A percentile compares a stretch with the other conserved stretches of the same genome.
Evolutionary conservation across 2,797 vertebrate genomes (phyloP).

Genomic region (Phalloptychus januarius): DNA sequence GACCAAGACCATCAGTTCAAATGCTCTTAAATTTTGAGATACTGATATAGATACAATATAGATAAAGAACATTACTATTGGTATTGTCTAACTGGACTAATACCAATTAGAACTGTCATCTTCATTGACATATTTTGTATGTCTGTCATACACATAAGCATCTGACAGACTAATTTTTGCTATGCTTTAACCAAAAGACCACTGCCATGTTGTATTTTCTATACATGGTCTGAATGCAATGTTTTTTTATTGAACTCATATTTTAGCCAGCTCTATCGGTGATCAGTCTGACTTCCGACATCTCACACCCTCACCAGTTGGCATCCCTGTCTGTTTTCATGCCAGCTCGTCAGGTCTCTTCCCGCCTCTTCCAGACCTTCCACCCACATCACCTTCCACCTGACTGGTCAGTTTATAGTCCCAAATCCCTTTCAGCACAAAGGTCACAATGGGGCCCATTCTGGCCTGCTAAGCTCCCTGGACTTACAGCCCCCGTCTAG

Average conservation of each 20-base stretch:
- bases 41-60: too few relatives aligned
- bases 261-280: constrained; percentile 21
- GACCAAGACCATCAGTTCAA: neutral
- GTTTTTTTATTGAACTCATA: neutral
- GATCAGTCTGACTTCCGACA: constrained; percentile 19
- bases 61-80: neutral
- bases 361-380: constrained; percentile 74
- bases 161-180: neutral
- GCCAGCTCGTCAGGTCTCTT: constrained; percentile 68
- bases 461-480: constrained; percentile 80
- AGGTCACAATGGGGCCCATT: constrained; percentile 88
- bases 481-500: constrained; percentile 76
- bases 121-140: neutral
- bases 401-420: constrained; percentile 87
- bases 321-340: constrained; percentile 59
- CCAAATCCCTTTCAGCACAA: constrained; percentile 88
- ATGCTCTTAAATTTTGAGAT: neutral
- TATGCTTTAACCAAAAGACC: neutral
- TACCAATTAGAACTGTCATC: neutral
- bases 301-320: constrained; percentile 39
- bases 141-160: neutral
- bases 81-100: too few relatives aligned
- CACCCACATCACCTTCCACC: constrained; percentile 90
- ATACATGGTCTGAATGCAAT: neutral
- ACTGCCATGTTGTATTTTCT: neutral